phyloP scores from a whole-genome alignment of 2,113 vertebrate species.

The Larimichthys polyactis region DNA sequence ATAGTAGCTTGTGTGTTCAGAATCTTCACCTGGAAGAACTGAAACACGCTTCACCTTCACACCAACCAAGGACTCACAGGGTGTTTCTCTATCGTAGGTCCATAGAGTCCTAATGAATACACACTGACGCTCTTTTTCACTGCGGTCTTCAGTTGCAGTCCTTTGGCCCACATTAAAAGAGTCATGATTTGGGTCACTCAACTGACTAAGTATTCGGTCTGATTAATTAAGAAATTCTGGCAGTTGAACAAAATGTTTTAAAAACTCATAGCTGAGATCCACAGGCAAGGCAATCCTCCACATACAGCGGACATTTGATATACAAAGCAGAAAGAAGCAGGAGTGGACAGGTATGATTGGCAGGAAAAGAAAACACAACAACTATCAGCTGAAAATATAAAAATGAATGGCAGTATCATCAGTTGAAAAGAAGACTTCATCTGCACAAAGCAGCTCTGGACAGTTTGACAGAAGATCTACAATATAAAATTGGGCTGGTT shows the following conservation, averaged over 20 bases:
- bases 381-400: conserved; percentile 7
- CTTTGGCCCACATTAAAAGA: conserved; percentile 48
- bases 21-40: conserved; percentile 73
- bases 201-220: conserved; percentile 32
- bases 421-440: conserved; percentile 53
- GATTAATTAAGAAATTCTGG: conserved; percentile 40
- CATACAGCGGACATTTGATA: conserved; percentile 31
- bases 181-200: conserved; percentile 42
- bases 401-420: conserved; percentile 51
- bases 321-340: conserved; percentile 35
- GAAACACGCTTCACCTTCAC: conserved; percentile 39
- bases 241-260: conserved; percentile 40
- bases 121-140: conserved; percentile 8
- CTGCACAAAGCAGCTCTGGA: conserved; percentile 41
- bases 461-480: conserved; percentile 35
- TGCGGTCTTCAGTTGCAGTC: conserved; percentile 55
- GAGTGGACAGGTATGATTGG: conserved; percentile 36
- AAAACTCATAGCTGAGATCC: conserved; percentile 36
- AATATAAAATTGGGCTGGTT: conserved; percentile 42
- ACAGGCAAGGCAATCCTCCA: conserved; percentile 45
- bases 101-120: conserved; percentile 29
- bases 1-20: conserved; percentile 18
- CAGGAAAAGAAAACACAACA: conserved; percentile 22
- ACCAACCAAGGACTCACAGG: conserved; percentile 29
- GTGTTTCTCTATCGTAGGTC: conserved; percentile 16